These are phyloP conservation scores for Bhutanitis thaidina DNA, from an alignment of 2,888 invertebrate species.

Conservation along the genomic window DNA sequence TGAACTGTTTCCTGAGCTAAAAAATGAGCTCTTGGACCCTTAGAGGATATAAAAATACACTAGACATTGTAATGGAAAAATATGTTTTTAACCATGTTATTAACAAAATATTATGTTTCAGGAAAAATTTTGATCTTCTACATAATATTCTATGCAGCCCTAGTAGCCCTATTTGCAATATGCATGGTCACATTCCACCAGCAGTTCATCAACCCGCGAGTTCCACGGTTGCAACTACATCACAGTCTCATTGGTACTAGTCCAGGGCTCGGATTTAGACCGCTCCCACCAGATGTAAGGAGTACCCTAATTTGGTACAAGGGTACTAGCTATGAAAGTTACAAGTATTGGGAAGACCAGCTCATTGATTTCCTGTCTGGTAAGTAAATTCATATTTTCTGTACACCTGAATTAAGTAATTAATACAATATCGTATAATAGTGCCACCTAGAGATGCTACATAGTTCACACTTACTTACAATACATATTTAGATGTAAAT, in stretches of 20 bases:
- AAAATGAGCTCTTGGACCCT: too few relatives aligned
- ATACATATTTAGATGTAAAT: too few relatives aligned
- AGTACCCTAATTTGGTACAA: conserved; percentile 98
- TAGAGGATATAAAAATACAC: too few relatives aligned
- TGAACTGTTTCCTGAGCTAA: too few relatives aligned
- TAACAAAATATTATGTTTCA: too few relatives aligned
- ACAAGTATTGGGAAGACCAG: conserved; percentile 88
- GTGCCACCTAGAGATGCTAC: too few relatives aligned
- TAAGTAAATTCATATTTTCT: conserved; percentile 52
- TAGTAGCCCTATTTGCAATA: conserved; percentile 92
- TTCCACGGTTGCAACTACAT: conserved; percentile 92
- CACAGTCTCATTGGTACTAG: conserved; percentile 94
- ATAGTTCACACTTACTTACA: too few relatives aligned
- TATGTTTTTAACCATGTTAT: too few relatives aligned
- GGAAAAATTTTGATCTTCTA: conserved; percentile 96
- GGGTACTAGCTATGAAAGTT: conserved; percentile 87
- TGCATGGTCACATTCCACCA: conserved; percentile 96
- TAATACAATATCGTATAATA: too few relatives aligned
- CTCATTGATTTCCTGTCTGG: conserved; percentile 89
- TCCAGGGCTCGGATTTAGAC: conserved; percentile 97
- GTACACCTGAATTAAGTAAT: too few relatives aligned
- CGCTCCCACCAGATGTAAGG: conserved; percentile 93
- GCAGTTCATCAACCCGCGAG: conserved; percentile 92
- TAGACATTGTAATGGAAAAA: too few relatives aligned
- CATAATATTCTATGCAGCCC: conserved; percentile 91